Base-by-base conservation (phyloP, 2,113 vertebrate species). In the Syngnathus scovelli region DNA sequence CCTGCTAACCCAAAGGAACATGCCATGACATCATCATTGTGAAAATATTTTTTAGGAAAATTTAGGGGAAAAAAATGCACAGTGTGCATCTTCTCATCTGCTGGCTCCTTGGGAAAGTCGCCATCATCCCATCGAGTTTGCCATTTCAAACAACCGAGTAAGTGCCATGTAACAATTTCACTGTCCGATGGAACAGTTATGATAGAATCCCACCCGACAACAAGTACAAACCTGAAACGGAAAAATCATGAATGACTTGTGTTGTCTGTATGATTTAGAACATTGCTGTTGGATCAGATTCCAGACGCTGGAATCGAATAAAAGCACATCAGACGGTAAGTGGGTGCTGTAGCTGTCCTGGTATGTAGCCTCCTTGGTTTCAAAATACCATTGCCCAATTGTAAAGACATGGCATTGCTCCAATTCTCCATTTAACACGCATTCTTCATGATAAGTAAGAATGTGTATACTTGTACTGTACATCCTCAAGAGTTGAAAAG, bases 391-490 rank as follows among this genome's bases (percentile, higher is more conserved):
- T 15, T 58, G 55, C 13, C 55, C 55, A 27, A 58, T 36, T 36
- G 55, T 36, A 36, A 58, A 58, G 27, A 41, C 39, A 12, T 61
- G 60, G 38, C 38, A 12, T 27, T 21, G 1, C 21, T 16, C 21
- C 39, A 62, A 44, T 44, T 62, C n/a, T 41, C 41, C 39, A 44
- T 23, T 44, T 23, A 62, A 62, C 21, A 44, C 21, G 39, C 38
- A 61, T 62, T 23, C n/a, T 43, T 62, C 13, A 62, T 6, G 12
- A 44, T 44, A 62, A 62, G 61, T 44, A 62, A 62, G 61, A 46
- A 27, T 44, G 41, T 44, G 12, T 44, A 44, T 44, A 3, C 27
- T 3, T 33, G 3, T 33, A 33, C 27, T 33, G 27, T 33, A 44
- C n/a, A 44, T 44, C 41, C 21, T 16, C 39, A 62, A 62, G 60